Conservation (phyloP, 53 echinoderm and acorn worm genomes). For the Crossaster papposus region DNA sequence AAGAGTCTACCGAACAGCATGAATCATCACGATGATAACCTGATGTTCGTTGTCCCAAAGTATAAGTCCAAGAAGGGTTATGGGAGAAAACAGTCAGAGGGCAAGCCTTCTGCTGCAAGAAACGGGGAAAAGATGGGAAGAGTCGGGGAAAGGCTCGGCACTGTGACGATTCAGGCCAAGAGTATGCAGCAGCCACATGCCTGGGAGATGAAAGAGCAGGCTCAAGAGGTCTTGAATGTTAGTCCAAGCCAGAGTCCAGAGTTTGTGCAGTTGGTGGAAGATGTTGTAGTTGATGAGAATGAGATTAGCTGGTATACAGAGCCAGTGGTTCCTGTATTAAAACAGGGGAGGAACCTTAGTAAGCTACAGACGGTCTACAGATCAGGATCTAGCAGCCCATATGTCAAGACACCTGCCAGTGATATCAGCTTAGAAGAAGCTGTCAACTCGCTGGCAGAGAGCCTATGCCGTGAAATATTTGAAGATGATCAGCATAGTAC, state of each 20-base stretch:
- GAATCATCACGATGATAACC: slow-evolving; percentile 51
- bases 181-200: slow-evolving; percentile 36
- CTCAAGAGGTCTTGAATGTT: slow-evolving; percentile 11
- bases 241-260: slow-evolving; percentile 46
- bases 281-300: slow-evolving; percentile 44
- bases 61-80: slow-evolving; percentile 69
- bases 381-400: slow-evolving; percentile 31
- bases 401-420: slow-evolving; percentile 35
- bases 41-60: slow-evolving; percentile 72
- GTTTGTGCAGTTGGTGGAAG: slow-evolving; percentile 42
- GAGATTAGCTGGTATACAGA: slow-evolving; percentile 74
- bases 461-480: slow-evolving; percentile 88
- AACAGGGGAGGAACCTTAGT: slow-evolving; percentile 45
- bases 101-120: slow-evolving; percentile 22
- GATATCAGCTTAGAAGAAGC: slow-evolving; percentile 85
- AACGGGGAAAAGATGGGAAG: slow-evolving; percentile 22
- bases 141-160: slow-evolving; percentile 43
- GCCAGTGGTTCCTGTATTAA: slow-evolving; percentile 56
- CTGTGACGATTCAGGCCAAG: slow-evolving; percentile 34
- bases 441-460: slow-evolving; percentile 92
- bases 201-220: slow-evolving; percentile 51
- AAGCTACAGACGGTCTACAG: slow-evolving; percentile 67
- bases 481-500: slow-evolving; percentile 62
- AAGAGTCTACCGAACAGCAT: slow-evolving; percentile 86
- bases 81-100: slow-evolving; percentile 36